Evolutionary conservation across 92 coral and sea anemone species (phyloP), one percentile per base, ranked within the genome.

Genomic region (Zoanthus gigantus): DNA sequence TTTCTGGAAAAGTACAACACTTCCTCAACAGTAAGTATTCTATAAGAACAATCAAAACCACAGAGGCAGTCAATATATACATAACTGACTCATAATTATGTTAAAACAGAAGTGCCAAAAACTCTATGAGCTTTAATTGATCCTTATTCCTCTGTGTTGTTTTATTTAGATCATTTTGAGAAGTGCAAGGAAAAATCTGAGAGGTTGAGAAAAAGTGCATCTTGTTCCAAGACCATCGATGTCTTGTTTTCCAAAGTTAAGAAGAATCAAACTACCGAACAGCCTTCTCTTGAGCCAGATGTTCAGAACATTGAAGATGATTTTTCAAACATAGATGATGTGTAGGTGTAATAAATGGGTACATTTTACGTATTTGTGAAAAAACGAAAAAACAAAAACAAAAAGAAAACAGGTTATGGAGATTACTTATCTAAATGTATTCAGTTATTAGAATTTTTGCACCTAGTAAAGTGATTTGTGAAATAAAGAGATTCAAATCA

Each of bases 241-340:
- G 46, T 31, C 74, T 82, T 82, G 86, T 82, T 82, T 54, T 30
- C 86, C 75, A 66, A 82, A 82, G 75, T 47, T 65, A 47, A 61
- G 75, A 65, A 82, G 86, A 82, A 54, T 63, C 86, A 82, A 65
- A 42, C 74, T 82, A 74, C 75, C 86, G 75, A 82, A 82, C 86
- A 82, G 58, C 86, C 76, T 82, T 82, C 86, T 82, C 86, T 61
- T 82, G 86, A 82, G 72, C 86, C 52, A 82, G 86, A 82, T 79
- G 71, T 60, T 60, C 67, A 60, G 67, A 60, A 83, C 74, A 82
- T 82, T 63, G 73, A 82, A 69, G 87, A 83, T 32, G 78, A 69
- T 68, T 83, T 68, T 34, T 83, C 67, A 28, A 46, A 83, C 87
- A 72, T 83, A n/a, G 57, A 83, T 83, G 87, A 83, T 83, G 87